These are phyloP conservation scores for Gallinago undulata DNA, from an alignment of 2,113 vertebrate genomes.

Conservation along the genomic window DNA sequence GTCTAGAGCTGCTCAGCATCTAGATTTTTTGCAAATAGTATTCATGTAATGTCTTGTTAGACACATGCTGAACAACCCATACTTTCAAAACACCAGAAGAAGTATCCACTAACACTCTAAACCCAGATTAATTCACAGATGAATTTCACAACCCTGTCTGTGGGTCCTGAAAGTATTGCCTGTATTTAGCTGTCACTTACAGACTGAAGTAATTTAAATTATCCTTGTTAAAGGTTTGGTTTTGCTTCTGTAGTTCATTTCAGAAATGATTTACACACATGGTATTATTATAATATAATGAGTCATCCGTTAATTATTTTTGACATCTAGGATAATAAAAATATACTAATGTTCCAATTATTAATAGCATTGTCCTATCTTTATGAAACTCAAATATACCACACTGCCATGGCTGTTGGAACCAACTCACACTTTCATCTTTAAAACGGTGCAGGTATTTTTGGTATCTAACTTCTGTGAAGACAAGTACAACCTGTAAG, in stretches of 20 bases:
- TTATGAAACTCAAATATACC: background rate
- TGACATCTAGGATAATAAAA: slow-evolving; percentile 38
- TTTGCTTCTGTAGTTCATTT: background rate
- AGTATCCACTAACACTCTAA: background rate
- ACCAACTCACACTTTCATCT: background rate
- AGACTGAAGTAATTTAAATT: background rate
- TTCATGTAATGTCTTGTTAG: background rate
- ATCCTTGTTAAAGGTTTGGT: background rate
- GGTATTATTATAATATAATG: slow-evolving; percentile 10
- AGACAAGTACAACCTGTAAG: background rate
- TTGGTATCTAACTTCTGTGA: background rate
- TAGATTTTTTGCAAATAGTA: background rate
- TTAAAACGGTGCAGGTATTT: background rate
- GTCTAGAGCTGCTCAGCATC: background rate
- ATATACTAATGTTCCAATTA: slow-evolving; percentile 11
- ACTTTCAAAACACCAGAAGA: background rate
- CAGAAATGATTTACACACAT: background rate
- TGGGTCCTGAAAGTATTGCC: background rate
- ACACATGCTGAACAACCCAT: background rate
- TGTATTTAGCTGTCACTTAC: background rate
- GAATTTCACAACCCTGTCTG: background rate
- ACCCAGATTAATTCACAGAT: background rate
- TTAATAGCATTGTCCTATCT: slow-evolving; percentile 26
- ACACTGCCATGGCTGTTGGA: background rate
- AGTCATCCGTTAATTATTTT: slow-evolving; percentile 51